phyloP scores from a whole-genome alignment of 2,888 invertebrate genomes.

The Erebia palarica region DNA sequence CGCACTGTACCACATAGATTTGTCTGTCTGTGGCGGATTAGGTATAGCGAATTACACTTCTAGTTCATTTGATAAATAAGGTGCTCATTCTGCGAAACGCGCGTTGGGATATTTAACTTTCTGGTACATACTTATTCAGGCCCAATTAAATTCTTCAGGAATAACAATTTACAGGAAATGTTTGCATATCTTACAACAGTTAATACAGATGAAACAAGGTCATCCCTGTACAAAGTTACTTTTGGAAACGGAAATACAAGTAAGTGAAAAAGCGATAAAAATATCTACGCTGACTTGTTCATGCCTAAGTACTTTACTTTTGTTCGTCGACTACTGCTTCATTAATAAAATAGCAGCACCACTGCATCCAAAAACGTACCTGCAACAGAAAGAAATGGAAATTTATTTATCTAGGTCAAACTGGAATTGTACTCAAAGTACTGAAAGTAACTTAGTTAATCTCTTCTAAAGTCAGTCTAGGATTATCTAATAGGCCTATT shows the following conservation, averaged over 20 bases:
- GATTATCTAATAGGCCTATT: too few species aligned
- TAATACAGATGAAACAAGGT: not conserved
- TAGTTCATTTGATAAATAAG: too few species aligned
- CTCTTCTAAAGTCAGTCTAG: too few species aligned
- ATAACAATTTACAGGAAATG: too few species aligned
- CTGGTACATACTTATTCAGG: too few species aligned
- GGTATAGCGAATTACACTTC: too few species aligned
- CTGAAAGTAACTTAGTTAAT: not conserved
- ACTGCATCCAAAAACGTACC: slow-evolving; percentile 16
- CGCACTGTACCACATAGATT: too few species aligned
- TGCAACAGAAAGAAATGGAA: slow-evolving; percentile 17
- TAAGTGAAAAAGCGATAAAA: not conserved
- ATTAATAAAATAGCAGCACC: not conserved
- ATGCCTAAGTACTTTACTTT: not conserved
- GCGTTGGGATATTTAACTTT: too few species aligned
- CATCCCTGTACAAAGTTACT: not conserved
- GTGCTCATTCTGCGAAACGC: too few species aligned
- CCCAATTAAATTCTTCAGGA: too few species aligned
- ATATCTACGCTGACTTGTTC: not conserved
- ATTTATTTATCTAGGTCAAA: slow-evolving; percentile 6
- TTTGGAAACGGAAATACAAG: not conserved
- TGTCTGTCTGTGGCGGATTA: too few species aligned
- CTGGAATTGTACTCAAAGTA: not conserved
- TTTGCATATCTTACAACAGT: too few species aligned
- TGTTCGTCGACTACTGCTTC: not conserved